Base-by-base conservation (phyloP, 2,113 vertebrate genomes). In the Nematolebias whitei region DNA sequence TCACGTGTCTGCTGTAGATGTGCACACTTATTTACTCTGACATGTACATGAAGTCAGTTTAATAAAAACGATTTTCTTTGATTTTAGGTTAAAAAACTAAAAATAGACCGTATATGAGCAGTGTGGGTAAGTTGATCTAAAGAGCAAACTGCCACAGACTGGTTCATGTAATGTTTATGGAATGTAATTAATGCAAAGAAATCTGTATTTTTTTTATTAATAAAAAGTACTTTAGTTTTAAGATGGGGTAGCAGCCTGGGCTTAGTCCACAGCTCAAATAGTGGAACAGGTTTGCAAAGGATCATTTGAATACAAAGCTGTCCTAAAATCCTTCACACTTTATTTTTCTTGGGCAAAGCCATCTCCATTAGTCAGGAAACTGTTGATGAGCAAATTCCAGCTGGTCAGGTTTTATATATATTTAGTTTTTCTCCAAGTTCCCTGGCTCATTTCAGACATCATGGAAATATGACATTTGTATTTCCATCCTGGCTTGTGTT, bases 331-430 rank as follows among this genome's bases (percentile, higher is more conserved):
- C 79, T 64, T 76, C 78, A 77, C 59, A 75, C 76, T 78, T 74
- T 90, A 68, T 91, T 92, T 86, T 90, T 88, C 81, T 88, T 92
- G 87, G 87, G 71, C 4, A 39, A 66, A n/a, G 63, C n/a, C 45
- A 80, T 76, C 66, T 62, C 67, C 80, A 86, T 63, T 76, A 69
- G 74, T 89, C 78, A 88, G 67, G 86, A 82, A 85, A 63, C 54
- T 78, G 72, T 83, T 82, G 86, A 90, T 90, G 80, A 85, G 71
- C 64, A 60, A 72, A 87, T 82, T 81, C 45, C 7, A 61, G 57
- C 58, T 39, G 65, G 45, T 68, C 49, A 47, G 48, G 61, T 62
- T 53, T 84, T 38, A 73, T 76, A 85, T 78, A 78, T 51, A 3
- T 29, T 29, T 29, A n/a, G n/a, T 69, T 75, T 72, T 83, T 39